Evolutionary conservation across 2,797 vertebrate species (phyloP).

Genomic region (Picus viridis): DNA sequence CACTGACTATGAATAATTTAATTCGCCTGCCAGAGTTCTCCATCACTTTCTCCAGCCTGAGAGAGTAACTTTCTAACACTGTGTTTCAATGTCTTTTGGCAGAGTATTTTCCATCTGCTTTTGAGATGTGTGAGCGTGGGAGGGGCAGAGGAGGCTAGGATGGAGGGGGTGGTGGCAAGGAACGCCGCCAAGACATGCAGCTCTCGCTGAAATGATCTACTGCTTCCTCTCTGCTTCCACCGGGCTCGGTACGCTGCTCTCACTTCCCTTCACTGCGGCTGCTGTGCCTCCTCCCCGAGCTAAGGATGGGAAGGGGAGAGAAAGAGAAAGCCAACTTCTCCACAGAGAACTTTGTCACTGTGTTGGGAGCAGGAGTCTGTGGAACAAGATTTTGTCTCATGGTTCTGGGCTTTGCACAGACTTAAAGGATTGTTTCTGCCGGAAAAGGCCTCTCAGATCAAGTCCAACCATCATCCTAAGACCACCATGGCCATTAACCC

Average conservation of each 20-base stretch:
- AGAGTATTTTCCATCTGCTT: constrained; percentile 75
- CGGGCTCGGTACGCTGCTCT: constrained; percentile 2
- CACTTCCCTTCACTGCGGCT: constrained; percentile 15
- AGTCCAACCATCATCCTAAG: no score
- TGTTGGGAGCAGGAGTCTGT: background rate
- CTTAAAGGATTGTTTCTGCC: no score
- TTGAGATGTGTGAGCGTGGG: constrained; percentile 58
- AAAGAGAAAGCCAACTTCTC: background rate
- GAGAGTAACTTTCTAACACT: constrained; percentile 69
- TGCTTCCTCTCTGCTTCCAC: constrained; percentile 48
- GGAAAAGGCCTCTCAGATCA: no score
- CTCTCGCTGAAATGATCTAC: constrained; percentile 46
- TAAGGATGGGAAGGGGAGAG: background rate
- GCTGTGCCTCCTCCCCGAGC: constrained; percentile 28
- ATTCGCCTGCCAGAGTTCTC: constrained; percentile 57
- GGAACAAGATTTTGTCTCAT: background rate
- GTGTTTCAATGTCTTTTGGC: constrained; percentile 65
- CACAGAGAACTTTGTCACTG: background rate
- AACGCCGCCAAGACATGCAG: constrained; percentile 30
- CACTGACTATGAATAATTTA: constrained; percentile 68
- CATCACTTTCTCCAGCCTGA: constrained; percentile 64
- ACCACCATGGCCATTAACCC: no score
- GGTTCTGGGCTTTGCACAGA: background rate
- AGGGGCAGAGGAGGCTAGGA: constrained; percentile 61
- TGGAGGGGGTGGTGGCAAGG: constrained; percentile 44